These are phyloP conservation scores for Leptobrachium leishanense DNA, from an alignment of 2,113 vertebrate genomes.

Conservation along the genomic window DNA sequence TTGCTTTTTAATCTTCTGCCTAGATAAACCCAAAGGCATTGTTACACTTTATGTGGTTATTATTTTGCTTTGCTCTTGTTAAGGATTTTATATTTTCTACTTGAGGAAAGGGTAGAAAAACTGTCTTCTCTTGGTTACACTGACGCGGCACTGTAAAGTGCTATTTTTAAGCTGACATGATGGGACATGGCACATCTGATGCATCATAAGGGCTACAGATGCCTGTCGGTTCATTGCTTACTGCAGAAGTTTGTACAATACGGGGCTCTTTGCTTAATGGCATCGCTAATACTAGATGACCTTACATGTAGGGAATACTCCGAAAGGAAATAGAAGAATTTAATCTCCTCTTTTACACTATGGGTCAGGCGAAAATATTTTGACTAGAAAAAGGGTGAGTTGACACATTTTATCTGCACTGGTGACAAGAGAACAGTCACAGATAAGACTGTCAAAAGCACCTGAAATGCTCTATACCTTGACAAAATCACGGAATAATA, in stretches of 20 bases:
- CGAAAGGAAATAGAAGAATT: background rate
- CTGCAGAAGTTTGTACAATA: slow-evolving; percentile 31
- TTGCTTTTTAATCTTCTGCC: slow-evolving; percentile 1
- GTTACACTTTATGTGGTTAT: slow-evolving; percentile 5
- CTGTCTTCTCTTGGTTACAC: slow-evolving; percentile 13
- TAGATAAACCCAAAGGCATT: background rate
- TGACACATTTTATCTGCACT: slow-evolving; percentile 33
- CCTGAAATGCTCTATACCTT: background rate
- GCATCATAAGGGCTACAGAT: slow-evolving; percentile 42
- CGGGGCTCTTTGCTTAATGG: slow-evolving; percentile 35
- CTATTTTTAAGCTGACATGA: slow-evolving; percentile 48
- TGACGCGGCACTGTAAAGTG: slow-evolving; percentile 30
- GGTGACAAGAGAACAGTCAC: slow-evolving; percentile 15
- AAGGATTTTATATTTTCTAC: slow-evolving; percentile 21
- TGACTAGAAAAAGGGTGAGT: slow-evolving; percentile 14
- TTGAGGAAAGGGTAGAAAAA: slow-evolving; percentile 6
- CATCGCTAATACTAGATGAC: slow-evolving; percentile 32
- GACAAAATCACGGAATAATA: slow-evolving; percentile 14
- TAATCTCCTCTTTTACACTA: slow-evolving; percentile 1
- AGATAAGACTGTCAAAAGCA: slow-evolving; percentile 36
- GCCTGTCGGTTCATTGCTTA: slow-evolving; percentile 39
- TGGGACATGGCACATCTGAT: slow-evolving; percentile 42
- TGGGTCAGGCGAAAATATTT: slow-evolving; percentile 34
- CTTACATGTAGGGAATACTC: slow-evolving; percentile 6
- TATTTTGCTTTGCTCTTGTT: background rate